These are phyloP conservation scores for Pachypsylla venusta DNA, from an alignment of 1,140 invertebrate genomes.

Conservation along the genomic window DNA sequence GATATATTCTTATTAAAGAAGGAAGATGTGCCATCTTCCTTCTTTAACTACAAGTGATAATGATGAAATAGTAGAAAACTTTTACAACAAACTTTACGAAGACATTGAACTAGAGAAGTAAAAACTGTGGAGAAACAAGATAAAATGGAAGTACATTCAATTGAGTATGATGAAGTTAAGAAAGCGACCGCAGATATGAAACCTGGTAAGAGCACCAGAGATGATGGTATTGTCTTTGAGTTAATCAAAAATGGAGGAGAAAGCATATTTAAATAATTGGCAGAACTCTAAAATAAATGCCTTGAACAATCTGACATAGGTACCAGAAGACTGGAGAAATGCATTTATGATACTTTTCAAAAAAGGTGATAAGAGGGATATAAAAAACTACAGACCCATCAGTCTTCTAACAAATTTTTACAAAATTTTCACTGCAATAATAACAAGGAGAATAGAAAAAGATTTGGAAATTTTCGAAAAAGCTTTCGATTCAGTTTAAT, in stretches of 20 bases:
- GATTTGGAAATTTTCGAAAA: constrained; percentile 20
- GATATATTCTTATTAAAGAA: too few species aligned
- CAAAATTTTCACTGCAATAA: constrained; percentile 22
- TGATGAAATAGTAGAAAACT: too few species aligned
- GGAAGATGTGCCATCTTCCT: too few species aligned
- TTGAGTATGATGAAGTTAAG: neutral
- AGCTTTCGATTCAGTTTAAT: constrained; percentile 10
- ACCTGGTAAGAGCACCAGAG: neutral
- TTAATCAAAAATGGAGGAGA: neutral
- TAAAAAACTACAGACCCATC: constrained; percentile 28
- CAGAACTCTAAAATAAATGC: constrained; percentile 9
- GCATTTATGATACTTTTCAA: constrained; percentile 27
- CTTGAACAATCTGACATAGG: constrained; percentile 20
- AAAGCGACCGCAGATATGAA: neutral
- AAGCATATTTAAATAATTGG: neutral
- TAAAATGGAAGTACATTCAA: too few species aligned
- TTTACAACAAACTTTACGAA: too few species aligned
- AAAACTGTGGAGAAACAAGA: too few species aligned
- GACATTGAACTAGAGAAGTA: too few species aligned
- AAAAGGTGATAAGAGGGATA: constrained; percentile 25
- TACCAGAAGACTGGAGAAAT: constrained; percentile 23
- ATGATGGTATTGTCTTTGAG: constrained; percentile 11
- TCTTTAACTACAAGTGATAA: too few species aligned
- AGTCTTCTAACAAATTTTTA: constrained; percentile 24
- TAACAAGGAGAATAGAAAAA: constrained; percentile 23